phyloP scores from a whole-genome alignment of 2,113 vertebrate species.

The Callithrix jacchus region DNA sequence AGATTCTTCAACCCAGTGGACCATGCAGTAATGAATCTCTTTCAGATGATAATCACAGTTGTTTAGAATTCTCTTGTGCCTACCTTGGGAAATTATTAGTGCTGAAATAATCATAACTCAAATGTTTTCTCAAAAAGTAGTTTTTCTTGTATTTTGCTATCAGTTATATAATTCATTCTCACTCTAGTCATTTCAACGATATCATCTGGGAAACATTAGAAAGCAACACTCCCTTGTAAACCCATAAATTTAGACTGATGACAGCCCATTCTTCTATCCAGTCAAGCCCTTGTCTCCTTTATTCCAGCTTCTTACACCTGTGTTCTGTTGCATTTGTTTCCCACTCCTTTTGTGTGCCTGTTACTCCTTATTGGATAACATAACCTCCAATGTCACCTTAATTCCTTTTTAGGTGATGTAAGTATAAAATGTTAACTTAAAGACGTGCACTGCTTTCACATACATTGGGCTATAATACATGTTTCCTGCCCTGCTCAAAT shows the following conservation, averaged over 20 bases:
- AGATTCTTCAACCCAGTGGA: not conserved
- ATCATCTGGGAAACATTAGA: not conserved
- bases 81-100: not conserved
- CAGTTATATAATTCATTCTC: not conserved
- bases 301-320: not conserved
- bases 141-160: not conserved
- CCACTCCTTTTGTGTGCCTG: not conserved
- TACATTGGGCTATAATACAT: not conserved
- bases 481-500: not conserved
- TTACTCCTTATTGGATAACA: not conserved
- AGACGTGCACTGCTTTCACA: not conserved
- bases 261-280: not conserved
- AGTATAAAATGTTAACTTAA: not conserved
- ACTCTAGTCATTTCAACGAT: not conserved
- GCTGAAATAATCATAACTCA: not conserved
- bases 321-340: not conserved
- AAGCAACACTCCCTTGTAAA: not conserved
- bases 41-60: not conserved
- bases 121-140: not conserved
- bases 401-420: not conserved
- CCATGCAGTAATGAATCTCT: not conserved
- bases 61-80: not conserved
- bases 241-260: not conserved
- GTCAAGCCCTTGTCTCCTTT: not conserved
- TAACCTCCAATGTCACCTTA: not conserved